phyloP scores from a whole-genome alignment of 2,797 vertebrate genomes.

The Thamnophis elegans region DNA sequence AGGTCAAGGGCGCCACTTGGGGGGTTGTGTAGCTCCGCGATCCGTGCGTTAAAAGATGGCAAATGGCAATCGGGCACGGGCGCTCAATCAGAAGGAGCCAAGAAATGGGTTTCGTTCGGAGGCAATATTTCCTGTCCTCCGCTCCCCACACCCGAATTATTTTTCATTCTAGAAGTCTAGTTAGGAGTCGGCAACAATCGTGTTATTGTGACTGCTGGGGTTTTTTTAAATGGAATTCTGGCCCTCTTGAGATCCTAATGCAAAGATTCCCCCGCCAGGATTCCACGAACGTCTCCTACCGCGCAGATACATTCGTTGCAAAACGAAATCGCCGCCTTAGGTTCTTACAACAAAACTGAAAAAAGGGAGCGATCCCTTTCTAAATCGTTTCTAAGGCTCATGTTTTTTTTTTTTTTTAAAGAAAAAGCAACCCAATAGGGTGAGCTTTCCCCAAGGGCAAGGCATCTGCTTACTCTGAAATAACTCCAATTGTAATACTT shows the following conservation, averaged over 20 bases:
- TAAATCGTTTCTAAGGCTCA: not conserved
- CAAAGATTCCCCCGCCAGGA: not conserved
- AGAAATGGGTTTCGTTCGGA: not conserved
- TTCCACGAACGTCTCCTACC: not conserved
- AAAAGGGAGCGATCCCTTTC: not conserved
- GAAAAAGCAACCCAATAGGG: no score
- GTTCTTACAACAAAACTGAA: not conserved
- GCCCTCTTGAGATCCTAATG: not conserved
- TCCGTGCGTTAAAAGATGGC: not conserved
- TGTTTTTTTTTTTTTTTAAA: no score
- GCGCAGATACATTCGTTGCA: not conserved
- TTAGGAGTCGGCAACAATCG: not conserved
- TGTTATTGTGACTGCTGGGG: not conserved
- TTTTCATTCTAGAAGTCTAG: not conserved
- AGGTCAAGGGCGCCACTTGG: not conserved
- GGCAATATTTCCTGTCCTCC: not conserved
- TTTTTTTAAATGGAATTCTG: not conserved
- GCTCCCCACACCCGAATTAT: no score
- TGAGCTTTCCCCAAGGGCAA: not conserved
- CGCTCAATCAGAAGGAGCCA: not conserved
- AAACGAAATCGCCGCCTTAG: not conserved
- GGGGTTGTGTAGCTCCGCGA: not conserved
- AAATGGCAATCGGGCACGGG: not conserved
- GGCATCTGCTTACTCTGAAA: not conserved
- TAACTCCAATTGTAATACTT: not conserved